These are phyloP conservation scores for Musca vetustissima DNA, from an alignment of 1,140 invertebrate species.

Conservation along the genomic window DNA sequence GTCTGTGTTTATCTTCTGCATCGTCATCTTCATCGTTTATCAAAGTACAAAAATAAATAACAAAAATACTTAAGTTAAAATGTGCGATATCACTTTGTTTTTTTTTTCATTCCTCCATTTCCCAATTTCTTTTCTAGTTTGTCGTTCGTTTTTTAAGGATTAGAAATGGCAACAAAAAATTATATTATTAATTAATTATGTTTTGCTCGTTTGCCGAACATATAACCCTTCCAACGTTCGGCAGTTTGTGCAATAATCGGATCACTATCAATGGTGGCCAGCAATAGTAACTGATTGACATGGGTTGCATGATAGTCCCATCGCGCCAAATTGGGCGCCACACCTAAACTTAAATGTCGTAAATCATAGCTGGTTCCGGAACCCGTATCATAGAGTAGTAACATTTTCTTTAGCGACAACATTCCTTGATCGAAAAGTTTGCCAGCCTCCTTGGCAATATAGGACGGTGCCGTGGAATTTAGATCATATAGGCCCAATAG, in stretches of 20 bases:
- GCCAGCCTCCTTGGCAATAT: constrained; percentile 68
- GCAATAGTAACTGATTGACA: constrained; percentile 90
- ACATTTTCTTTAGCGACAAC: constrained; percentile 82
- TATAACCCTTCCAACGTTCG: constrained; percentile 92
- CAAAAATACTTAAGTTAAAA: constrained; percentile 20
- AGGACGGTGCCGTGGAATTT: constrained; percentile 66
- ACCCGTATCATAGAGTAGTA: constrained; percentile 93
- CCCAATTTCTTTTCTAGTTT: not conserved
- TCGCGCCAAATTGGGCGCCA: constrained; percentile 86
- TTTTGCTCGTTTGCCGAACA: constrained; percentile 89
- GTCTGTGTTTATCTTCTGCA: too few species aligned
- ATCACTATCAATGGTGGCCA: constrained; percentile 86
- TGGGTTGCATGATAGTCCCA: constrained; percentile 99
- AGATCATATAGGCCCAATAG: constrained; percentile 95
- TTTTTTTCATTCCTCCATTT: not conserved
- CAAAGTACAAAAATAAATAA: constrained; percentile 24
- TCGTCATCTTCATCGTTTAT: not conserved
- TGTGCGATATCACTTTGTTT: constrained; percentile 20
- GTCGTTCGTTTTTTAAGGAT: not conserved
- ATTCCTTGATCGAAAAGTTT: constrained; percentile 85
- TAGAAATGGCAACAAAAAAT: not conserved
- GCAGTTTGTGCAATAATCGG: constrained; percentile 82
- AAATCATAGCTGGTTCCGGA: constrained; percentile 96
- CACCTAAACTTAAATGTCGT: constrained; percentile 84
- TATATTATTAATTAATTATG: constrained; percentile 67